Base-by-base conservation (phyloP, 2,113 vertebrate species). In the Tragulus kanchil region DNA sequence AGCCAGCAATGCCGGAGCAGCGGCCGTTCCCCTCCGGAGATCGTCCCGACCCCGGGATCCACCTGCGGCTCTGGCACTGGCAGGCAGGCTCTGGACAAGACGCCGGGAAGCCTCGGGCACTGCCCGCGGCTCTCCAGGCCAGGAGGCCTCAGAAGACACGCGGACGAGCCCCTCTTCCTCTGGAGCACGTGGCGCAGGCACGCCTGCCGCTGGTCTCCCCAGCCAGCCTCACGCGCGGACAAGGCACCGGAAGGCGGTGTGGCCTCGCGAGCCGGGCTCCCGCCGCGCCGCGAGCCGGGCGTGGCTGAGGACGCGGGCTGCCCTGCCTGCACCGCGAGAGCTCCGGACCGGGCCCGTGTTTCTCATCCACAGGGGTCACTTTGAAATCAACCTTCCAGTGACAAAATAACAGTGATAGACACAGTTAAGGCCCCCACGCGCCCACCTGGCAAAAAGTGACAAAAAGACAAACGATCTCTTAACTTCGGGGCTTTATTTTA, bases 401-500 rank as follows among this genome's bases (percentile, higher is more conserved):
- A 69, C 75, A 79, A 85, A 92, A 84, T 25, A 52, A 69, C 42
- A 6, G 65, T 28, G 64, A 96, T 8, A 71, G 62, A 19, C 61
- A 19, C 17, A 71, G n/a, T 25, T 86, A 91, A 17, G 16, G 11
- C 50, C 26, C 26, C 28, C 52, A 19, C 45, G 50, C 84, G 52
- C 75, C 52, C 94, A 73, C 65, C 95, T 1, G 92, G 95, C 98
- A 92, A 96, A 96, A 96, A 82, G 91, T 97, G 97, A 99, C 98
- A 98, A 98, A 98, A 97, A 98, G 98, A 99, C 98, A 96, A 95
- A 98, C 91, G 79, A 97, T 98, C 89, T 98, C 98, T 98, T 97
- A 98, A 98, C 98, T 98, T 98, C 94, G 98, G 99, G 99, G 98
- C 98, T 99, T 99, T 99, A 99, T 99, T 99, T 98, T 98, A 98